Evolutionary conservation across 2,888 invertebrate species (phyloP), one percentile per base, ranked within the genome.

Genomic region (Sympetrum striolatum): DNA sequence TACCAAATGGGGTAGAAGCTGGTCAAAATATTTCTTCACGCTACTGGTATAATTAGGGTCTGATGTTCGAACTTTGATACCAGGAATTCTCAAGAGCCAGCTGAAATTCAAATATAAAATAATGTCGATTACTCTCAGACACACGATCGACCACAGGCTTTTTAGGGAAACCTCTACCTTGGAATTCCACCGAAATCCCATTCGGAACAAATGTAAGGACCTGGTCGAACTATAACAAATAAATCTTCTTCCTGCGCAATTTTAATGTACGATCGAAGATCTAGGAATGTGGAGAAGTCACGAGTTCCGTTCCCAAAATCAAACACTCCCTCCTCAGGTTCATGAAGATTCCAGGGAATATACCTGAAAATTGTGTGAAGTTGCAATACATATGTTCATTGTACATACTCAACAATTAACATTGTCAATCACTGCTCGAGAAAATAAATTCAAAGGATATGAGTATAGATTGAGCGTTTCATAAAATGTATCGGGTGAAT

Each of bases 201-300:
- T 92, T 95, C 95, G 10, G 94, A 94, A 93, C 95, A 95, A 91
- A 95, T 95, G 92, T 95, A 95, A 1, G 95, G 95, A 1, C 95
- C 95, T 22, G 95, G 94, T 81, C 95, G 92, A 3, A 95, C 92
- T 22, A 95, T 93, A 3, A 95, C 95, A 31, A 94, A 93, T 80
- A 95, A 92, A 91, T 95, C 95, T 92, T 94, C 93, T 90, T 94
- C 94, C 92, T 94, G 93, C 0, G 95, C 95, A 64, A 93, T 93
- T 91, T 93, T 91, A 18, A 95, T 92, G 92, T 94, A 95, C 31
- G 91, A 91, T 0, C 92, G 92, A 6, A 93, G 90, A 91, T 93
- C 92, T 80, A 94, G 91, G 91, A 93, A 93, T 44, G 91, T 90
- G 1, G 93, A 93, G 92, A 93, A 92, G 90, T 93, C 93, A 60